Evolutionary conservation across 2,888 invertebrate genomes (phyloP), one percentile per base, ranked within the genome.

Genomic region (Temnothorax unifasciatus): DNA sequence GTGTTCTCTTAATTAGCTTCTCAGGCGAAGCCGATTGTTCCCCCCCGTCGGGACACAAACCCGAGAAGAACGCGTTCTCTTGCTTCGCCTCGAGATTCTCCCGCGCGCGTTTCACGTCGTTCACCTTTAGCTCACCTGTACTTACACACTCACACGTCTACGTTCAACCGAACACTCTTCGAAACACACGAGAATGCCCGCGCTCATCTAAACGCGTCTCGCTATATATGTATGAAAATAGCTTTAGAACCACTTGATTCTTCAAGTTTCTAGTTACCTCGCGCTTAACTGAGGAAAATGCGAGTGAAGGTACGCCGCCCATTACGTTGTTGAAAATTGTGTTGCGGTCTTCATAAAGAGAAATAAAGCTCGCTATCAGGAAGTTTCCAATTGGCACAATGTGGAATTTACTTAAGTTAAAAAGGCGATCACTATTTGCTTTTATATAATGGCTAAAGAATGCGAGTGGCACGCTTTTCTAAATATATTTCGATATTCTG

Each of bases 1-100:
- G 86, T 90, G 86, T 89, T 84, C 84, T 84, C 89, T 90, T 90
- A 90, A 90, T 90, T 90, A 90, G 86, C 84, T 86, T 85, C 84
- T 89, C 89, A 82, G 86, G 88, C 88, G 83, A 84, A 59, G 76
- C 64, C 88, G 86, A 88, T 88, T 90, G 87, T 91, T 91, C 82
- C 44, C 29, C 76, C 66, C 82, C 85, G 86, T 84, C 86, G 73
- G 73, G 64, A 88, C 85, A 91, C 83, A 21, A 74, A 74, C 9
- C 85, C 50, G 66, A 77, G 77, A 74, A 82, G 44, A 82, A 79
- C 75, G 71, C 76, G 34, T 82, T 84, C 83, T 79, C 86, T 85
- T 76, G 82, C 63, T 82, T 68, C 59, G 47, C 83, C 61, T 69
- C 64, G 57, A 54, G 82, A 85, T 82, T 85, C 76, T 73, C 77